These are phyloP conservation scores for Ephialtes manifestator DNA, from an alignment of 2,888 invertebrate species.

Conservation along the genomic window DNA sequence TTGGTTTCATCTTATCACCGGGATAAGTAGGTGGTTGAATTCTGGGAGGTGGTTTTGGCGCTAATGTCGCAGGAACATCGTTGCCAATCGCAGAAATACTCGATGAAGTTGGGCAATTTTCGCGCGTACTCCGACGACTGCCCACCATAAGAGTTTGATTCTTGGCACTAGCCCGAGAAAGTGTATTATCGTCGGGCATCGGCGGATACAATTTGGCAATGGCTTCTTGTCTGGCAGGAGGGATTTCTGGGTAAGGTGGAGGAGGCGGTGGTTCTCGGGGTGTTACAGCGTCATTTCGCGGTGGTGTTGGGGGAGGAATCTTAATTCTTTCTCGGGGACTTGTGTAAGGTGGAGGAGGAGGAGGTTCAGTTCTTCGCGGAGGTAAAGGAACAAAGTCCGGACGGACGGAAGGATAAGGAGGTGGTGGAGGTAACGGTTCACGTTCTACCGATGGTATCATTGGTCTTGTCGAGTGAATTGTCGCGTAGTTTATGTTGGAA, in stretches of 20 bases:
- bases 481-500: constrained; percentile 79
- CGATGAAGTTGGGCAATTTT: constrained; percentile 1
- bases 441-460: constrained; percentile 74
- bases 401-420: constrained; percentile 90
- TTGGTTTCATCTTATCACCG: constrained; percentile 86
- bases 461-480: constrained; percentile 75
- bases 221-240: constrained; percentile 73
- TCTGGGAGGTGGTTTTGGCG: constrained; percentile 89
- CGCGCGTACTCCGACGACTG: constrained; percentile 48
- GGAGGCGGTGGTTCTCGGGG: constrained; percentile 89
- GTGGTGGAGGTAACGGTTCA: constrained; percentile 87
- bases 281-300: constrained; percentile 86
- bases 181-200: constrained; percentile 62
- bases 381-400: constrained; percentile 89
- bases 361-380: constrained; percentile 89
- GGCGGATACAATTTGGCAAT: constrained; percentile 76
- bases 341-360: constrained; percentile 86
- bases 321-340: constrained; percentile 84
- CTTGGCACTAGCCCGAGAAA: constrained; percentile 56
- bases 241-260: constrained; percentile 87
- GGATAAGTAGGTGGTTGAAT: constrained; percentile 86
- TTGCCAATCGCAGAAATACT: constrained; percentile 40
- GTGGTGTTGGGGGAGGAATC: constrained; percentile 85
- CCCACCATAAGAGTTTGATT: neutral
- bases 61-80: constrained; percentile 86